Percentiles rank a stretch among this genome's conserved stretches.
These are phyloP conservation scores for Allacma fusca DNA, from an alignment of 2,888 invertebrate genomes.

Conservation along the genomic window DNA sequence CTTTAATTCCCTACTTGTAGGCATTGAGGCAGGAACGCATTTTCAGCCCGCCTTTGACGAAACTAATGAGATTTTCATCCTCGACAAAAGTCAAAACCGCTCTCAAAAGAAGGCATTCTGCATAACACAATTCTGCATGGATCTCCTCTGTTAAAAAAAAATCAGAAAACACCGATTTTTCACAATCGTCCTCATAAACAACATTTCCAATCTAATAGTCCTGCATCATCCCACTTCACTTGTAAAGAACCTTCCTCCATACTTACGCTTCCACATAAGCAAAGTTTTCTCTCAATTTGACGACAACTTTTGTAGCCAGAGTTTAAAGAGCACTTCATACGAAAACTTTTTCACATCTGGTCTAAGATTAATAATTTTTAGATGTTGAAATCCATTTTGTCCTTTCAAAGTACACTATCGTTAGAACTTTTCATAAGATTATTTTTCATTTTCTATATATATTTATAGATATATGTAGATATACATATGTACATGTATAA, in stretches of 20 bases:
- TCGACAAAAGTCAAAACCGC: conserved; percentile 92
- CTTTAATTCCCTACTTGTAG: conserved; percentile 76
- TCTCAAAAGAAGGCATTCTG: conserved; percentile 86
- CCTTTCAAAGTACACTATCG: no score
- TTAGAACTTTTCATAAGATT: no score
- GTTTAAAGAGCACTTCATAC: no score
- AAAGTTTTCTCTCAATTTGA: background rate
- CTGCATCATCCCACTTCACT: no score
- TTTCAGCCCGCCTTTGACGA: conserved; percentile 92
- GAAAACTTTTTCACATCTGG: no score
- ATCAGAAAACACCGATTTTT: background rate
- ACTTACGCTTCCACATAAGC: background rate
- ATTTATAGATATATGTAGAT: background rate
- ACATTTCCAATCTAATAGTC: background rate
- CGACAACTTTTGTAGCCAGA: no score
- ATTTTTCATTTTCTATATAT: no score
- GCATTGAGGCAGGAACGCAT: conserved; percentile 88
- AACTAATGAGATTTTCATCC: conserved; percentile 88
- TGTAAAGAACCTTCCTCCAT: background rate
- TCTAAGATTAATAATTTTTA: no score
- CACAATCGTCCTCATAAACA: background rate
- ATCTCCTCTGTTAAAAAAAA: conserved; percentile 73
- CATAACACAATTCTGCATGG: conserved; percentile 94
- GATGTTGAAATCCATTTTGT: no score
- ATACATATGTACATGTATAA: no score